Base-by-base conservation (phyloP, 1,140 invertebrate species). In the Drosophila ananassae region DNA sequence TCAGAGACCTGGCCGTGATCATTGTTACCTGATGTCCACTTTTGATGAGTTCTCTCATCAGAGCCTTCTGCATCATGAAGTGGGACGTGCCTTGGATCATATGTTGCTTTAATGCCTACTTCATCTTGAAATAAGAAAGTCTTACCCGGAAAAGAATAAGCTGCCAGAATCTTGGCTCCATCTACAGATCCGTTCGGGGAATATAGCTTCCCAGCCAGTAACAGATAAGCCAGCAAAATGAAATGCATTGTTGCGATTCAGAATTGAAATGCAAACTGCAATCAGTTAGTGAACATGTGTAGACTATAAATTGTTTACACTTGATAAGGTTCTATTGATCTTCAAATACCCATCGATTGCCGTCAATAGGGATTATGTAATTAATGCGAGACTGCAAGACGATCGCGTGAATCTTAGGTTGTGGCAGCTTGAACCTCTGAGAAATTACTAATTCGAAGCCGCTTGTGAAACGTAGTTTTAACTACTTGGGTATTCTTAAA, bases 1-100 rank as follows among this genome's bases (percentile, higher is more conserved):
- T 53, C n/a, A 91, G 47, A 3, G 79, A 67, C 9, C 78, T 56
- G 13, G 81, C 84, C 0, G 89, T 68, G 3, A 91, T 53, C 77
- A 91, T 87, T 21, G 90, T 91, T 21, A 91, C 87, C 55, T 83
- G 56, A 48, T 91, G 89, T 9, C 90, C 90, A 13, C 48, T 74
- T 22, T 87, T 62, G 2, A 91, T 28, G 4, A 91, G 69, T 17
- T 91, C 90, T 17, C 77, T 77, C 3, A 91, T 81, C 39, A 91
- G 5, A 0, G 77, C 82, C 7, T 47, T 87, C 58, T 83, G 79
- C 90, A 91, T 91, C 87, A 81, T 81, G 1, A 55, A 91, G 34
- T 91, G 90, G 3, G 85, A 90, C 53, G 77, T 89, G 9, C 85
- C 89, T 83, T n/a, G 34, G 10, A 37, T n/a, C 34, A 37, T 37